Base-by-base conservation (phyloP, 1,140 invertebrate genomes). In the Cydia fagiglandana region DNA sequence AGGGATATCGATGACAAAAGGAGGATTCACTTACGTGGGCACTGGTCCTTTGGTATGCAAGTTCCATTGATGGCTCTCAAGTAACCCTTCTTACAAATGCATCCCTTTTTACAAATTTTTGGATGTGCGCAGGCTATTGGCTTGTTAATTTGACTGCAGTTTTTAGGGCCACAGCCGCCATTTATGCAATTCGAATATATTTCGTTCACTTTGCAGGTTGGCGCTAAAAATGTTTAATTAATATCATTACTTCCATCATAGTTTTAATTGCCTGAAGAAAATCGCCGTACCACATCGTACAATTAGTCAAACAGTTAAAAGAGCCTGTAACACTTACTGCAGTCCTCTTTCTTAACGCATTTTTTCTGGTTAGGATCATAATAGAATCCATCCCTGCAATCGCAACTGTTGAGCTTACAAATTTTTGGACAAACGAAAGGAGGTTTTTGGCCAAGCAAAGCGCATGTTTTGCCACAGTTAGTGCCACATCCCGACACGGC, bases 331-430 rank as follows among this genome's bases (percentile, higher is more conserved):
- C 38, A 80, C 79, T 79, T 73, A 80, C 79, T 76, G 17, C 79
- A 80, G 30, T 79, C 6, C 10, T 77, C 9, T 6, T 66, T 61
- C 2, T 12, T 45, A 12, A 82, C 81, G 28, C 81, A 82, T 73
- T 79, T 77, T 2, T 76, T 75, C 7, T 12, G 30, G 13, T 74
- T 75, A 17, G 75, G 56, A 24, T 80, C 78, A 13, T 74, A 81
- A 17, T 68, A 53, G 56, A 53, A 81, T 9, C 64, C 75, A 9
- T 76, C 38, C 50, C 73, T 81, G 61, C 80, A 81, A 3, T 74
- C 76, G 56, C 80, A 81, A 34, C 41, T 45, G 53, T 81, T 75
- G n/a, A 30, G 2, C 12, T 78, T 13, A 53, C 80, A 81, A 20
- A 78, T 73, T 50, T 38, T 10, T 17, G 73, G 64, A 24, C 76